Conservation (phyloP, 2,797 vertebrate species). For the Crypturellus tataupa region DNA sequence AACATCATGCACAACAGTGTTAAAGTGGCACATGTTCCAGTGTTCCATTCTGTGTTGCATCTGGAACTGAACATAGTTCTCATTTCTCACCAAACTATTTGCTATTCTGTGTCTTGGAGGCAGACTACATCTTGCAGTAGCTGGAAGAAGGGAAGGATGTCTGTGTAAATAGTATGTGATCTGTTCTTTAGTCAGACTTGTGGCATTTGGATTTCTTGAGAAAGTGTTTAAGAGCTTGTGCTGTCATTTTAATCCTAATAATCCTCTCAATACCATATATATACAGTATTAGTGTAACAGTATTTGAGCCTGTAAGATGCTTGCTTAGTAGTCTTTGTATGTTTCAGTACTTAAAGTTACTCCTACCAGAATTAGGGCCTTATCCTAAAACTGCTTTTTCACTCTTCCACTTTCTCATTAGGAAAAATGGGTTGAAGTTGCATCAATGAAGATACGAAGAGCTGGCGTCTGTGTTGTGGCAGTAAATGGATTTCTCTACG, state of each 20-base stretch:
- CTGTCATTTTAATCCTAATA: background rate
- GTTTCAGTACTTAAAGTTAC: background rate
- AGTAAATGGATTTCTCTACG: slow-evolving; percentile 94
- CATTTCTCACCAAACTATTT: background rate
- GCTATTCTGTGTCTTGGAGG: background rate
- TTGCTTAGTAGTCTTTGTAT: background rate
- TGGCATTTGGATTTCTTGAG: background rate
- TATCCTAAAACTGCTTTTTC: background rate
- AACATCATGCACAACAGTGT: background rate
- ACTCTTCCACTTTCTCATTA: slow-evolving; percentile 65
- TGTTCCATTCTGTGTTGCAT: background rate
- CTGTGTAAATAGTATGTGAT: background rate
- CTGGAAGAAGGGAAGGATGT: background rate
- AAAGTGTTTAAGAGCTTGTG: background rate
- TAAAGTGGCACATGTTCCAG: background rate
- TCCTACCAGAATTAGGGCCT: background rate
- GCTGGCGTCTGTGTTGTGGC: slow-evolving; percentile 92
- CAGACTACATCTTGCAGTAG: background rate
- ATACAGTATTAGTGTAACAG: background rate
- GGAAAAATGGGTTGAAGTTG: slow-evolving; percentile 96
- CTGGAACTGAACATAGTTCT: background rate
- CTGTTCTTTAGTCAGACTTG: background rate
- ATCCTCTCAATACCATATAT: background rate
- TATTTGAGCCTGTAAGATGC: background rate
- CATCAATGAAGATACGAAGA: slow-evolving; percentile 91